These are phyloP conservation scores for Epizoanthus rinbou DNA, from an alignment of 92 coral and sea anemone genomes.

Conservation along the genomic window DNA sequence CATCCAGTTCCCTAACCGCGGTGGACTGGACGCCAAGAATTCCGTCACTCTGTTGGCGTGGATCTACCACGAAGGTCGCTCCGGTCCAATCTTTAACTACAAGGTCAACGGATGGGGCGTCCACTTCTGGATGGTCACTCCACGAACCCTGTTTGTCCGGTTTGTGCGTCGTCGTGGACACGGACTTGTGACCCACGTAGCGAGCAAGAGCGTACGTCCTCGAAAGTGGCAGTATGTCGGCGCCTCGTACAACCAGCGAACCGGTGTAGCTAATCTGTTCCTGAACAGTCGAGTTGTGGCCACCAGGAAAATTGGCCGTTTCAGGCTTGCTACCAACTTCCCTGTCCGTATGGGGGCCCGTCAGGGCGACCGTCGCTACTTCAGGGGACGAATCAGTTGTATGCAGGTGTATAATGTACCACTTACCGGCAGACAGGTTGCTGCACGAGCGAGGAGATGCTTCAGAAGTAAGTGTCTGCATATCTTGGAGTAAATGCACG, in stretches of 20 bases:
- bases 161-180: slow-evolving; percentile 60
- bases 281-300: slow-evolving; percentile 6
- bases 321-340: slow-evolving; percentile 35
- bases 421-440: slow-evolving; percentile 15
- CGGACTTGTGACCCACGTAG: slow-evolving; percentile 8
- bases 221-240: slow-evolving; percentile 19
- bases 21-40: slow-evolving; percentile 64
- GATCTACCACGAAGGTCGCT: slow-evolving; percentile 65
- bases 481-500: too few species aligned
- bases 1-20: slow-evolving; percentile 67
- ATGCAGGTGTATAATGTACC: slow-evolving; percentile 11
- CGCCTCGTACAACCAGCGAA: slow-evolving; percentile 1
- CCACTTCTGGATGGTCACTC: slow-evolving; percentile 68
- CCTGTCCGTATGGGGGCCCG: slow-evolving; percentile 43
- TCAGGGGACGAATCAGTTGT: slow-evolving; percentile 40
- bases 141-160: slow-evolving; percentile 54
- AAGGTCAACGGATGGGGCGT: slow-evolving; percentile 68
- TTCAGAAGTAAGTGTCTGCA: slow-evolving; percentile 2
- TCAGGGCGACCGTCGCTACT: slow-evolving; percentile 12
- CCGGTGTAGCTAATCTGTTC: slow-evolving; percentile 25
- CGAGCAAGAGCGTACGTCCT: not conserved
- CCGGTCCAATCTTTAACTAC: slow-evolving; percentile 84
- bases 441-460: slow-evolving; percentile 30
- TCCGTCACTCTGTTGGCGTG: slow-evolving; percentile 81
- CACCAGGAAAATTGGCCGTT: slow-evolving; percentile 4